Evolutionary conservation across 1,140 invertebrate species (phyloP), one percentile per base, ranked within the genome.

Genomic region (Drosophila paulistorum): DNA sequence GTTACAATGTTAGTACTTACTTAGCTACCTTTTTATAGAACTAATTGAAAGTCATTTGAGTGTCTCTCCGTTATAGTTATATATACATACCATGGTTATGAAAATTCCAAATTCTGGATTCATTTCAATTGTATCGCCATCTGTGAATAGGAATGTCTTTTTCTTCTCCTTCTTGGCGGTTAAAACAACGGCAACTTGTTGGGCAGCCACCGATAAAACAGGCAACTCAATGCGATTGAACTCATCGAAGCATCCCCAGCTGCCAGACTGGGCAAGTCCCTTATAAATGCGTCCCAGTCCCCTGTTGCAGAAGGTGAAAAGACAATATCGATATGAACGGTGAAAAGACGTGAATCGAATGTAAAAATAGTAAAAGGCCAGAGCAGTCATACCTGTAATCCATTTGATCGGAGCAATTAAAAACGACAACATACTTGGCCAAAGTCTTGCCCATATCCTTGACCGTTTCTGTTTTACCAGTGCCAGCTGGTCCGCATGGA

Each of bases 361-460:
- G 62, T 70, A 71, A 71, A 70, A 30, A 5, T 30, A 30, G 48
- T 68, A 65, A 33, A 14, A n/a, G 6, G 35, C 2, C 11, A 30
- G 55, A 20, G 30, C 14, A 39, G 5, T 23, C 62, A 42, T 95
- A 97, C 94, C 97, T 94, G 92, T 98, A 99, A 93, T 99, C 98
- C 98, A 99, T 99, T 94, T 99, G 98, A 94, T 99, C 98, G 3
- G 98, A 99, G 90, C 98, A 99, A 93, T 99, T 99, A 93, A 99
- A 99, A 0, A 99, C 98, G 0, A 99, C 98, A 2, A 99, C 98
- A 91, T 99, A 99, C 93, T 99, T 99, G 14, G 97, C 98, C 6
- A 99, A 93, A 17, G 98, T 98, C 93, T 99, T 98, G 1, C 98
- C 98, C 98, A 99, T 99, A 85, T 99, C 98, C 93, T 99, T 99